Base-by-base conservation (phyloP, 2,888 invertebrate genomes). In the Strigamia maritima region DNA sequence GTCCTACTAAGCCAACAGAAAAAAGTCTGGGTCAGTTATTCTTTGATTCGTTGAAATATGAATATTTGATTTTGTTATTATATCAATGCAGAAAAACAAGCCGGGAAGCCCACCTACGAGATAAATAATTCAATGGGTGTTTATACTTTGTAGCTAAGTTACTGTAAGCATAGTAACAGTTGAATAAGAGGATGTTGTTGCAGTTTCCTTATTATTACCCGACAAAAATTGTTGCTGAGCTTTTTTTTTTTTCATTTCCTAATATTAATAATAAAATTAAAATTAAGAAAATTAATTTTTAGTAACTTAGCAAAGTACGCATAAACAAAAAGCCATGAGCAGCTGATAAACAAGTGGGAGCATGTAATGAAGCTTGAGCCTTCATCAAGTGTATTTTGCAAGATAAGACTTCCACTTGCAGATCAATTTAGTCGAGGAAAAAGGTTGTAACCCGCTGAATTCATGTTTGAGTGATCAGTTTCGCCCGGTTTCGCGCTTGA, bases 351-450 rank as follows among this genome's bases (percentile, higher is more conserved):
- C 49, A 49, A 49, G 19, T 40, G 49, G 16, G 7, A 49, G 49
- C 49, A n/a, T 16, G 49, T 49, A 49, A 49, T 49, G 49, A 49
- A 49, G 49, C 49, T 49, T 49, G 6, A 49, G 49, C 49, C 49
- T 49, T 49, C 49, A n/a, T 49, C 49, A 49, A 49, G 49, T 49
- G 49, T 49, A 49, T 49, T 49, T 49, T 49, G 49, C 49, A 49
- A 49, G 49, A 49, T 49, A 49, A 49, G 49, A 49, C 49, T n/a
- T 1, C 49, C 49, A 49, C 49, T 49, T 49, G 49, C n/a, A 49
- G 49, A 49, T 49, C 49, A 49, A 49, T 49, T 49, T 49, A 49
- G 49, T 49, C n/a, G 49, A 7, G 19, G 49, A 49, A 49, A 49
- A 49, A 49, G 49, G 49, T 49, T 49, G 49, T 49, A 49, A 49